Evolutionary conservation across 2,888 invertebrate species (phyloP), one percentile per base, ranked within the genome.

Genomic region (Dexiosoma caninum): DNA sequence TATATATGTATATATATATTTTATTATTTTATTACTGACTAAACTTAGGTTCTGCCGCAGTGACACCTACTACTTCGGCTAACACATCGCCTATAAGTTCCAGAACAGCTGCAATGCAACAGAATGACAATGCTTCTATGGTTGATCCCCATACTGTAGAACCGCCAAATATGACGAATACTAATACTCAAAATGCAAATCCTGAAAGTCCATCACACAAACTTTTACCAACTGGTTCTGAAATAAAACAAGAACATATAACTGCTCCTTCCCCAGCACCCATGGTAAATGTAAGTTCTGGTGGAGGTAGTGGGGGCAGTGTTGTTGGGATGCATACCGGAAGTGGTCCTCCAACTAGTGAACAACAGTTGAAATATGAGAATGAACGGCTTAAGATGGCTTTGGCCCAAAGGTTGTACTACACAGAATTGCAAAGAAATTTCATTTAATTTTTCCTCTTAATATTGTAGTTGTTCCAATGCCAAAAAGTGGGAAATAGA

Each of bases 401-500:
- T 19, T 92, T 98, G 83, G 96, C 96, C 67, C 98, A 98, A 91
- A 98, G 97, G 97, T 97, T 89, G 23, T 27, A 30, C 2, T 6
- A 27, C 6, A 6, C 27, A n/a, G n/a, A n/a, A n/a, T n/a, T 27
- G 27, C 6, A 27, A 27, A 27, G 3, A 27, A 27, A 27, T 27
- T 6, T 6, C 6, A 3, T 27, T 6, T 27, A 27, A 27, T 59
- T 12, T 57, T 6, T 55, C 14, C 60, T 51, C 14, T 89, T n/a
- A n/a, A n/a, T n/a, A n/a, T n/a, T 90, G 53, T 91, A 97, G 98
- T 91, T 98, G 98, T 59, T 96, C 98, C 44, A 98, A 98, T 91
- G 98, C 98, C 9, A 98, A 98, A 91, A 98, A 98, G 90, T 98
- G 98, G 98, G 98, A 98, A 92, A 95, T 98, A 46, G 98, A 99